Base-by-base conservation (phyloP, 1,140 invertebrate species). In the Cotesia vestalis region DNA sequence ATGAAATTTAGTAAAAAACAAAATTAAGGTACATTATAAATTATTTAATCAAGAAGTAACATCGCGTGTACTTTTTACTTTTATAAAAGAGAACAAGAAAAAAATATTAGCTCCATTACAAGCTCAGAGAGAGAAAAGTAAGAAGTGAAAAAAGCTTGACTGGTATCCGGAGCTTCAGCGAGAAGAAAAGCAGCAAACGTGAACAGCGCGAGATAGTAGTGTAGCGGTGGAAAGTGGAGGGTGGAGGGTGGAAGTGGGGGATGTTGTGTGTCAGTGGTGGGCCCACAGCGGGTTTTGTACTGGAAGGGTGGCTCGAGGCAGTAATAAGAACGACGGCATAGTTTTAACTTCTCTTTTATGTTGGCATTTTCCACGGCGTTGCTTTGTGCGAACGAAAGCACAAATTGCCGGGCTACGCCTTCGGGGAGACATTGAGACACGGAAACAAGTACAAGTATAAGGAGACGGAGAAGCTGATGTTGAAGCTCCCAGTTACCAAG, bases 291-390 rank as follows among this genome's bases (percentile, higher is more conserved):
- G 40, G 40, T 46, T 46, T 64, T 6, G 35, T 35, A 20, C 46
- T 35, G 17, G 40, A 38, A 79, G 81, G 80, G 79, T 85, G 82
- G 84, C 85, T 85, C 79, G 72, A 80, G 84, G 85, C 85, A 80
- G 84, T 85, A 87, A 87, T 86, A 86, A 87, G 85, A 86, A 86
- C 85, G 84, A 85, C 82, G 81, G 85, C 84, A 86, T 87, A 87
- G 85, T 87, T 87, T 87, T 86, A 86, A 87, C 85, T 86, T 86
- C 84, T 85, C 85, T 86, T 87, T 87, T 86, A 87, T 85, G 80
- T 79, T 74, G 79, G 81, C 80, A 84, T 86, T 84, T 83, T 83
- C 82, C 80, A 73, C 76, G 77, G 78, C 75, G 77, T 77, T 76
- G 79, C 85, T 86, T 87, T 87, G 84, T 86, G 84, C 83, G 81